A percentile compares a stretch with the other conserved stretches of the same genome.
Conservation (phyloP, 2,113 vertebrate species). For the Microcebus griseorufus region DNA sequence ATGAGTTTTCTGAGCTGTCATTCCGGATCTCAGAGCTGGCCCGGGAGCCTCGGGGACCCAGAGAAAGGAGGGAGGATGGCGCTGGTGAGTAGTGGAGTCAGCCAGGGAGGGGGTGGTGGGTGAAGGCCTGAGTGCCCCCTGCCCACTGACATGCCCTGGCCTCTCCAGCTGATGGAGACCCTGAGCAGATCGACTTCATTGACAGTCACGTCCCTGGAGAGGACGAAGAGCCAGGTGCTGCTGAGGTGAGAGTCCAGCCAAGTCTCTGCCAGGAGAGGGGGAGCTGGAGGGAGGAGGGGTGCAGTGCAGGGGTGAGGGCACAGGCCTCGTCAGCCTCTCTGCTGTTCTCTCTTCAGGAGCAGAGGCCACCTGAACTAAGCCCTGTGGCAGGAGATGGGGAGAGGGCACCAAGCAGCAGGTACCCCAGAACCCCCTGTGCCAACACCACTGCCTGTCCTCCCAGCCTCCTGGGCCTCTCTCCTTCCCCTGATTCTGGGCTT, state of each 20-base stretch:
- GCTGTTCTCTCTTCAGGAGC: slow-evolving; percentile 66
- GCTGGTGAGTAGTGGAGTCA: slow-evolving; percentile 73
- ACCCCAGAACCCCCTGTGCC: neutral
- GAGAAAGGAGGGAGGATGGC: slow-evolving; percentile 79
- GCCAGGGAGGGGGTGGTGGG: neutral
- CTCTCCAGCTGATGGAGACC: slow-evolving; percentile 84
- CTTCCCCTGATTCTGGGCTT: neutral
- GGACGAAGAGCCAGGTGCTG: slow-evolving; percentile 83
- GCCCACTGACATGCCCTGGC: neutral
- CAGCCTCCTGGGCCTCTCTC: fast-evolving
- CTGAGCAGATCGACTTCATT: slow-evolving; percentile 89
- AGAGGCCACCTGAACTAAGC: slow-evolving; percentile 26
- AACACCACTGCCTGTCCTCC: no score
- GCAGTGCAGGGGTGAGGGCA: neutral
- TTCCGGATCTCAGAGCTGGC: slow-evolving; percentile 88
- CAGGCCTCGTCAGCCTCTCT: neutral
- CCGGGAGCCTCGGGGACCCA: slow-evolving; percentile 87
- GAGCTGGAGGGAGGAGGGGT: neutral
- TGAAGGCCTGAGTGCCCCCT: neutral
- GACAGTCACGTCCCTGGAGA: slow-evolving; percentile 87
- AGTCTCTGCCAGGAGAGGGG: neutral
- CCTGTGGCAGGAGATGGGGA: slow-evolving; percentile 31
- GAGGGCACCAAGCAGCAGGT: slow-evolving; percentile 63
- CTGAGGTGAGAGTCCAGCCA: slow-evolving; percentile 56
- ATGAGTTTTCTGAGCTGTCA: slow-evolving; percentile 92